Conservation (phyloP, 2,113 vertebrate genomes). For the Nycticebus coucang region DNA sequence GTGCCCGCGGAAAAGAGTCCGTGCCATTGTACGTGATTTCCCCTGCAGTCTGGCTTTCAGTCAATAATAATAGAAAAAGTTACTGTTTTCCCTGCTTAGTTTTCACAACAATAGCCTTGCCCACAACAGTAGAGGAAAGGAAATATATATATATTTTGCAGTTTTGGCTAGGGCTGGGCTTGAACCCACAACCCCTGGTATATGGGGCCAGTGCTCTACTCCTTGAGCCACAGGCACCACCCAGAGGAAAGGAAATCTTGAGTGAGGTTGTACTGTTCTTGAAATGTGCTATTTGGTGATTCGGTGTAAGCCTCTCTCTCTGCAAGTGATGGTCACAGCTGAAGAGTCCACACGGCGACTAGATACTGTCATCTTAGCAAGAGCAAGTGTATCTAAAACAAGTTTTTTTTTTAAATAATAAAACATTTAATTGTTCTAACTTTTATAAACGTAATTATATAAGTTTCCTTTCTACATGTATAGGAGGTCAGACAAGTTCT, state of each 20-base stretch:
- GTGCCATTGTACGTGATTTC: slow-evolving; percentile 25
- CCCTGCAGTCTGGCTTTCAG: slow-evolving; percentile 58
- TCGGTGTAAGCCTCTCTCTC: background rate
- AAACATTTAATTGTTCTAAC: background rate
- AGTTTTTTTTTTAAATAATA: background rate
- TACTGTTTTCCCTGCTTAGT: background rate
- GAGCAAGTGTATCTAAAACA: background rate
- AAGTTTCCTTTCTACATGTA: too few species aligned
- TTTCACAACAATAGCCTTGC: rapidly evolving
- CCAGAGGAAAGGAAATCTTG: too few species aligned
- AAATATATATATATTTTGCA: too few species aligned
- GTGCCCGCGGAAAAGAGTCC: background rate
- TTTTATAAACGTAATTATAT: background rate
- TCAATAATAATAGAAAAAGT: slow-evolving; percentile 58
- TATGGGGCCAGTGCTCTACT: too few species aligned
- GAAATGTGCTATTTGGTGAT: background rate
- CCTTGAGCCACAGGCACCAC: too few species aligned
- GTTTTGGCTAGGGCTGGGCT: too few species aligned
- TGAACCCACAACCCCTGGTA: too few species aligned
- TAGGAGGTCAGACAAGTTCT: too few species aligned
- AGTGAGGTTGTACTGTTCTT: background rate
- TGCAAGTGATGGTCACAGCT: background rate
- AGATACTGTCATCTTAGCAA: background rate
- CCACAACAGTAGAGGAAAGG: background rate
- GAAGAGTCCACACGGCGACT: background rate